Conservation (phyloP, 1,140 invertebrate species). For the Adelges cooleyi region DNA sequence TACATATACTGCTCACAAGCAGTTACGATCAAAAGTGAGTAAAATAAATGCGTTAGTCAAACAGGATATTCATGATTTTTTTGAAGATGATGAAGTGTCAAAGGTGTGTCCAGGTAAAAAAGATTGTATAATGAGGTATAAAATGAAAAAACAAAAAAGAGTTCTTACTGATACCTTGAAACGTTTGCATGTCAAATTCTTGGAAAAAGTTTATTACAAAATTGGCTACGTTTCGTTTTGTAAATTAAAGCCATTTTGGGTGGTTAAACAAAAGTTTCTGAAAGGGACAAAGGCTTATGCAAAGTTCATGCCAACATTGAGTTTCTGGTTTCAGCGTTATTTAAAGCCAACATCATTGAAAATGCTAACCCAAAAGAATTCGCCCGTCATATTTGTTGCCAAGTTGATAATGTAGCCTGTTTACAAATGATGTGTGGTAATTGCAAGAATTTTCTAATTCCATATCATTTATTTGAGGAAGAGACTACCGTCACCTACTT, state of each 20-base stretch:
- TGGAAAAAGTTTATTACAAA: neutral
- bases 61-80: constrained; percentile 22
- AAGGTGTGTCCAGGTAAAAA: constrained; percentile 29
- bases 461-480: constrained; percentile 10
- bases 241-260: constrained; percentile 29
- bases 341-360: constrained; percentile 1
- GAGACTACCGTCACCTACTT: neutral
- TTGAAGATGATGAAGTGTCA: constrained; percentile 27
- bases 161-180: constrained; percentile 20
- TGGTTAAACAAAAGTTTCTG: constrained; percentile 24
- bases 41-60: constrained; percentile 25
- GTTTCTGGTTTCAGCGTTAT: constrained; percentile 3
- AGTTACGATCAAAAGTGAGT: neutral
- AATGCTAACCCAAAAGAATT: constrained; percentile 15
- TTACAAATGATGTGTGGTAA: constrained; percentile 22
- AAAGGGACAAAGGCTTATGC: constrained; percentile 27
- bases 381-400: constrained; percentile 10
- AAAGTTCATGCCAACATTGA: constrained; percentile 28
- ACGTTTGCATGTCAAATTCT: neutral
- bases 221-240: constrained; percentile 27
- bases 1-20: neutral
- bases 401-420: constrained; percentile 16
- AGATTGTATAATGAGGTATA: constrained; percentile 26
- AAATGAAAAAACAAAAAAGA: constrained; percentile 30
- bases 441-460: constrained; percentile 16